Evolutionary conservation across 2,113 vertebrate genomes (phyloP), one percentile per base, ranked within the genome.

Genomic region (Erythrolamprus reginae): DNA sequence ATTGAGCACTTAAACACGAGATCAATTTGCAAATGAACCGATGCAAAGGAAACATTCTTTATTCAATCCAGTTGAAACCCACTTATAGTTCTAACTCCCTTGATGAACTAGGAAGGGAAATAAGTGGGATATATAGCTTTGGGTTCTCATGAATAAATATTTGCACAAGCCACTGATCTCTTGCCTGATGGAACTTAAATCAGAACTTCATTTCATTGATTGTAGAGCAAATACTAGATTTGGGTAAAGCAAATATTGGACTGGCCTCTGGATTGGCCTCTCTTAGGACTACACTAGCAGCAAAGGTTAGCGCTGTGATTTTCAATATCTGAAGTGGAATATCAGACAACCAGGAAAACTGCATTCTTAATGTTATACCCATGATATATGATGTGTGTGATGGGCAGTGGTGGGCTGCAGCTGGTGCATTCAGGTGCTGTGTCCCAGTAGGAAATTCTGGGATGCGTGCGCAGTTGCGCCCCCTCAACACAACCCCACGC

Each of bases 91-190:
- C 24, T 48, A 61, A 10, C 88, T 92, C 65, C n/a, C 94, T 65
- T 93, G 91, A 94, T 89, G 48, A 89, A 38, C n/a, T 70, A 8
- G 5, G 65, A 89, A 90, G 53, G 84, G 93, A 93, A 93, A 84
- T 0, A 58, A 70, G 24, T 17, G 82, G 13, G 4, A 19, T 84
- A 84, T 92, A 87, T 84, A 61, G 5, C 83, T 94, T 90, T 86
- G 55, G n/a, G 56, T 93, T n/a, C n/a, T 47, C 90, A 38, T 65
- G 89, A 93, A 93, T 82, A 88, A 84, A 77, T 84, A 87, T 58
- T 89, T 84, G n/a, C 58, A n/a, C 82, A 47, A 13, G 26, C 26
- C 82, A 56, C 21, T 48, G 26, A 53, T 58, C 26, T 26, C 55
- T 83, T 21, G 51, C 77, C 52, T 48, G 15, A 52, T 6, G 2